Conservation (phyloP, 2,888 invertebrate species). For the Gonocerus acuteangulatus region DNA sequence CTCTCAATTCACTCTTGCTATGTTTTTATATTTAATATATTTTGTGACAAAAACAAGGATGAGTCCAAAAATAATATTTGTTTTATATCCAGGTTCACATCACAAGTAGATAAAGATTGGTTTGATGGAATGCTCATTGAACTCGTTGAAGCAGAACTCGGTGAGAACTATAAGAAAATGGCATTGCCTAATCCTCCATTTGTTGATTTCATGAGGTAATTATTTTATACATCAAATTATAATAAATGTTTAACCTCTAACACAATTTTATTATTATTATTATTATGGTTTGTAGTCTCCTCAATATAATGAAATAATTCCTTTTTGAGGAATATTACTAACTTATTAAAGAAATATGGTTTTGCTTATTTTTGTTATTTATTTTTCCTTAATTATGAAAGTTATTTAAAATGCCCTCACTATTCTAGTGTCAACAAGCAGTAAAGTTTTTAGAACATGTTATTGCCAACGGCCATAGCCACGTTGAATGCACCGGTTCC, state of each 20-base stretch:
- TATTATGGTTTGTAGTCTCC: background rate
- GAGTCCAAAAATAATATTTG: too few relatives aligned
- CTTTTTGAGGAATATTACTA: background rate
- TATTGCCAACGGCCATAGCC: too few relatives aligned
- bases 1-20: too few relatives aligned
- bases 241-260: background rate
- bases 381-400: too few relatives aligned
- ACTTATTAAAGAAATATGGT: background rate
- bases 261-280: background rate
- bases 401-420: too few relatives aligned
- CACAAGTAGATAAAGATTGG: slow-evolving; percentile 73
- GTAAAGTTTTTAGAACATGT: too few relatives aligned
- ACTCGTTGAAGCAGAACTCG: slow-evolving; percentile 64
- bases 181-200: slow-evolving; percentile 72
- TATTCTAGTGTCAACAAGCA: too few relatives aligned
- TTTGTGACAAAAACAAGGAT: too few relatives aligned
- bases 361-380: background rate
- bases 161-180: slow-evolving; percentile 64
- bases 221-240: background rate
- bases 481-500: too few relatives aligned
- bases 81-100: slow-evolving; percentile 55
- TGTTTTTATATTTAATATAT: too few relatives aligned
- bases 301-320: background rate
- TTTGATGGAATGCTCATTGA: slow-evolving; percentile 68
- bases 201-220: slow-evolving; percentile 87